A percentile compares a stretch with the other conserved stretches of the same genome.
phyloP scores from a whole-genome alignment of 2,113 vertebrate genomes.

The Zosterops japonicus region DNA sequence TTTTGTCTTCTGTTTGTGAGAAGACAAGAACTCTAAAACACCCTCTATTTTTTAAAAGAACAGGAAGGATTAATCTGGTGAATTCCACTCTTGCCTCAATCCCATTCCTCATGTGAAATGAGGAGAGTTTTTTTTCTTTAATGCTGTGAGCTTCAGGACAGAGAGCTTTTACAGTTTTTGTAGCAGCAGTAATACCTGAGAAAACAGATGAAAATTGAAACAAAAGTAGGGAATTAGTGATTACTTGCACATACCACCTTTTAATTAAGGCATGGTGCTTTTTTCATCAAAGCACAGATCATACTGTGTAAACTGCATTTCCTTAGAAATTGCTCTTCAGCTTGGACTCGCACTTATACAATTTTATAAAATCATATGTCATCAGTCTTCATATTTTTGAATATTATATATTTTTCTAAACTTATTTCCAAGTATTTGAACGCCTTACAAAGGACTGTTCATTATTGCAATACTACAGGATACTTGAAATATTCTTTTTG shows the following conservation, averaged over 20 bases:
- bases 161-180: neutral
- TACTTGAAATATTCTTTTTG: neutral
- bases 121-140: neutral
- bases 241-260: neutral
- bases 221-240: neutral
- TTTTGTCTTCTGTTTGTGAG: neutral
- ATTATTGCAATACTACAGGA: neutral
- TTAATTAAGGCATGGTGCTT: neutral
- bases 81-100: neutral
- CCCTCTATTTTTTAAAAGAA: neutral
- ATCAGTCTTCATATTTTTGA: neutral
- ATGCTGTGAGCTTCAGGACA: neutral
- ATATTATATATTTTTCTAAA: neutral
- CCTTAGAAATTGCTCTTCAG: neutral
- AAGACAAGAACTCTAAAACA: neutral
- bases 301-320: neutral
- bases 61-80: neutral
- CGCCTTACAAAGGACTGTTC: neutral
- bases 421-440: neutral
- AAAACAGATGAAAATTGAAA: neutral
- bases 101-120: neutral
- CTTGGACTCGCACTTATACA: neutral
- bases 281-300: neutral
- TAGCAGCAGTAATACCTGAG: neutral
- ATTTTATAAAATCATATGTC: neutral